Percentiles rank a stretch among this genome's conserved stretches.
phyloP scores from a whole-genome alignment of 2,888 invertebrate species.

The Phania funesta region DNA sequence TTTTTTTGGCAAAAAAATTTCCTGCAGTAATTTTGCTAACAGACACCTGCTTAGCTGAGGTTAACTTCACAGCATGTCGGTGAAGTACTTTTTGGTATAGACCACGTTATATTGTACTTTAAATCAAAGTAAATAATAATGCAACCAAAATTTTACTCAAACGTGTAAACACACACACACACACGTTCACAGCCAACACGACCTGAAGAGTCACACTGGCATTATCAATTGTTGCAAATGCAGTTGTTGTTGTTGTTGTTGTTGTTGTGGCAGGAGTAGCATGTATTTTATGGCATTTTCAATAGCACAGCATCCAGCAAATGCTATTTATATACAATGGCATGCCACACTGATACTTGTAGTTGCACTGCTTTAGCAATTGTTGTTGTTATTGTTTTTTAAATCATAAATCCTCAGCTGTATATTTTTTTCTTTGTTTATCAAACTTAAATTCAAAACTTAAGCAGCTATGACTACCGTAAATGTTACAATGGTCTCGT shows the following conservation, averaged over 20 bases:
- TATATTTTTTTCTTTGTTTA: slow-evolving; percentile 28
- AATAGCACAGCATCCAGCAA: slow-evolving; percentile 4
- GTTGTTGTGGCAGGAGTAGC: not conserved
- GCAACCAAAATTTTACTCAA: not conserved
- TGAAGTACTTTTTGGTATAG: not conserved
- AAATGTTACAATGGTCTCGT: slow-evolving; percentile 1
- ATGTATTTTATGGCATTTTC: slow-evolving; percentile 6
- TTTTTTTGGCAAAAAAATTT: no score
- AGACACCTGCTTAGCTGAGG: no score
- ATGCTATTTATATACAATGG: not conserved
- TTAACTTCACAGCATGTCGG: no score
- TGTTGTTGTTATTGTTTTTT: slow-evolving; percentile 31
- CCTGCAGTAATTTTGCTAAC: no score
- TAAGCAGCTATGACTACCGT: slow-evolving; percentile 25
- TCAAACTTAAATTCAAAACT: slow-evolving; percentile 27
- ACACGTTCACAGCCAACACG: not conserved
- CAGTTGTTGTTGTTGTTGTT: slow-evolving; percentile 4
- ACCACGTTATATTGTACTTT: not conserved
- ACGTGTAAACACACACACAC: not conserved
- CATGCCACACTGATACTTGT: slow-evolving; percentile 37
- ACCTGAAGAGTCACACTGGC: slow-evolving; percentile 23
- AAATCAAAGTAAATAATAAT: slow-evolving; percentile 22
- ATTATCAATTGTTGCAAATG: slow-evolving; percentile 51
- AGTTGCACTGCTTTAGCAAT: slow-evolving; percentile 22
- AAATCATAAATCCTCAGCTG: slow-evolving; percentile 59